A percentile compares a stretch with the other conserved stretches of the same genome.
These are phyloP conservation scores for Macrotis lagotis DNA, from an alignment of 2,113 vertebrate species.

Conservation along the genomic window DNA sequence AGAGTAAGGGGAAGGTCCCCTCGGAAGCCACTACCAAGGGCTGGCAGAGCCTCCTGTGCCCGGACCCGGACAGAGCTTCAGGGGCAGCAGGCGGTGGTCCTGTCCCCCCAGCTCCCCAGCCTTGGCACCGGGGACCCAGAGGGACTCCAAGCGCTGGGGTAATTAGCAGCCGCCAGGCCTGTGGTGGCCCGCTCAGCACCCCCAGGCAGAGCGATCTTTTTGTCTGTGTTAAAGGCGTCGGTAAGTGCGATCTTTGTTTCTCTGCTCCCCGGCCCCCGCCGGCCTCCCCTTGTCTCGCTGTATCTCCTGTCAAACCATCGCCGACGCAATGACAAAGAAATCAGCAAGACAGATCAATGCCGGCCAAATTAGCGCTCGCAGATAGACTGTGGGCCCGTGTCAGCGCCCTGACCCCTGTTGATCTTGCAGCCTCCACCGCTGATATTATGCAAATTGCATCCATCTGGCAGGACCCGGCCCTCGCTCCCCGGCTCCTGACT, in stretches of 20 bases:
- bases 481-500: conserved; percentile 75
- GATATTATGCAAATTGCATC: conserved; percentile 92
- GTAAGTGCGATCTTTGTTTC: conserved; percentile 85
- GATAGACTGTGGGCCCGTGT: conserved; percentile 89
- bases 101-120: too few relatives aligned
- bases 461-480: conserved; percentile 85
- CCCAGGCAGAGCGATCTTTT: conserved; percentile 59
- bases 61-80: not conserved
- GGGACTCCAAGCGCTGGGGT: not conserved
- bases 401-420: conserved; percentile 89
- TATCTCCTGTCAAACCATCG: conserved; percentile 86
- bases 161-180: not conserved
- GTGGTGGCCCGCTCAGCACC: too few relatives aligned
- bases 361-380: conserved; percentile 92
- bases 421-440: conserved; percentile 86
- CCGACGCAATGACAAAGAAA: conserved; percentile 91
- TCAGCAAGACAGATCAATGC: conserved; percentile 91
- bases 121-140: not conserved
- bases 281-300: conserved; percentile 84
- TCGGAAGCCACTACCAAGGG: conserved; percentile 38
- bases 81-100: too few relatives aligned
- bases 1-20: conserved; percentile 70
- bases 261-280: conserved; percentile 60
- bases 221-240: conserved; percentile 80
- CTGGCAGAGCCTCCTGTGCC: conserved; percentile 69